phyloP scores from a whole-genome alignment of 2,113 vertebrate genomes.

The Campylomormyrus tamandua region DNA sequence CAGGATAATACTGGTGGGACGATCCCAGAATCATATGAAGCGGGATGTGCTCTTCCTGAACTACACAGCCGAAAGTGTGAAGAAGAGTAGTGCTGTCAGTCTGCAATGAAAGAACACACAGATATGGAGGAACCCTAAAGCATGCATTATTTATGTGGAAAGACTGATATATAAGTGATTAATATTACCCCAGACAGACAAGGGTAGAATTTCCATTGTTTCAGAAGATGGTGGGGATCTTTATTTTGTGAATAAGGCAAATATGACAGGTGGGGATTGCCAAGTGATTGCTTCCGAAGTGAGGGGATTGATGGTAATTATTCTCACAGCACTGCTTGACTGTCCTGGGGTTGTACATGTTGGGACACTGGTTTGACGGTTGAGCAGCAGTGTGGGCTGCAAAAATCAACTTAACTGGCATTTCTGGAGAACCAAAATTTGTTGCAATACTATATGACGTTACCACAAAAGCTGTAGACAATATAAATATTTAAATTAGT shows the following conservation, averaged over 20 bases:
- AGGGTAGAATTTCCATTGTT: not conserved
- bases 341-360: not conserved
- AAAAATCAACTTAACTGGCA: conserved; percentile 8
- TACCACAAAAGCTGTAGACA: not conserved
- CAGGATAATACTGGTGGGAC: not conserved
- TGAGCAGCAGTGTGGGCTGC: not conserved
- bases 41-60: not conserved
- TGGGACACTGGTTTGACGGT: not conserved
- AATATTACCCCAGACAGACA: conserved; percentile 14
- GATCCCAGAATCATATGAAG: not conserved
- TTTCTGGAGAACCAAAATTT: conserved; percentile 1
- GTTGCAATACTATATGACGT: not conserved
- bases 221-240: conserved; percentile 1
- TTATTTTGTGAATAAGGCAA: not conserved
- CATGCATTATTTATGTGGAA: conserved; percentile 26
- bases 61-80: not conserved
- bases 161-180: conserved; percentile 22
- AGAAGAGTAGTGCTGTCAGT: not conserved
- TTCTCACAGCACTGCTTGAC: not conserved
- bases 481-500: not conserved
- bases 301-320: conserved; percentile 12
- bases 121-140: conserved; percentile 13
- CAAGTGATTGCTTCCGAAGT: not conserved
- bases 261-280: conserved; percentile 17
- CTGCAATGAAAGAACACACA: not conserved